Evolutionary conservation across 2,888 invertebrate species (phyloP), one percentile per base, ranked within the genome.

Genomic region (Drosophila colorata): DNA sequence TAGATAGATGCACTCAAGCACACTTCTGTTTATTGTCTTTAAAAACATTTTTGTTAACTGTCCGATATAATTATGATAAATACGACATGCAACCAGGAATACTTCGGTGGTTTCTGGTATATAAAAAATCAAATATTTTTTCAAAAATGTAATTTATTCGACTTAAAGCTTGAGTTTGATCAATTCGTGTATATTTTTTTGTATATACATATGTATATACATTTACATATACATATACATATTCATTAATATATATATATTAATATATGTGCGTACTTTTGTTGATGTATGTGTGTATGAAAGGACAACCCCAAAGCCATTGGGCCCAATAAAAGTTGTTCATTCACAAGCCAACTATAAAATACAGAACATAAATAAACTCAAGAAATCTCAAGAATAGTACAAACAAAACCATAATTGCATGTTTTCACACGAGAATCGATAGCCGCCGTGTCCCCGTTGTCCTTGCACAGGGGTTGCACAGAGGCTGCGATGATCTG

Each of bases 351-450:
- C 13, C 41, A 18, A n/a, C n/a, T 9, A 23, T n/a, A 5, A 18
- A 63, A 49, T 35, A 11, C 31, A 28, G 23, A 43, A 2, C 28
- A 28, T 28, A 9, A 9, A 28, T 28, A 28, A 28, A 9, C 31
- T 33, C 38, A 48, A 44, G 66, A 41, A 46, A 28, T 66, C 40
- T 55, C 16, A 67, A 48, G 68, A 67, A 70, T 69, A 58, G 48
- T 56, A 78, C 66, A 82, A 90, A 78, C 76, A 87, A 88, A 88
- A 88, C 88, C 87, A 84, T 89, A 90, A 90, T 90, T 90, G 88
- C 87, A 84, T 86, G 90, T 89, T 90, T 90, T 90, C 89, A 88
- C 89, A 90, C 89, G 89, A 90, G 87, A 90, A 88, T 87, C 79
- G 70, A 84, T 83, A 74, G 53, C 58, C 47, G 28, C 20, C 31